A percentile compares a stretch with the other conserved stretches of the same genome.
These are phyloP conservation scores for Noturus placidus DNA, from an alignment of 2,113 vertebrate species.

Conservation along the genomic window DNA sequence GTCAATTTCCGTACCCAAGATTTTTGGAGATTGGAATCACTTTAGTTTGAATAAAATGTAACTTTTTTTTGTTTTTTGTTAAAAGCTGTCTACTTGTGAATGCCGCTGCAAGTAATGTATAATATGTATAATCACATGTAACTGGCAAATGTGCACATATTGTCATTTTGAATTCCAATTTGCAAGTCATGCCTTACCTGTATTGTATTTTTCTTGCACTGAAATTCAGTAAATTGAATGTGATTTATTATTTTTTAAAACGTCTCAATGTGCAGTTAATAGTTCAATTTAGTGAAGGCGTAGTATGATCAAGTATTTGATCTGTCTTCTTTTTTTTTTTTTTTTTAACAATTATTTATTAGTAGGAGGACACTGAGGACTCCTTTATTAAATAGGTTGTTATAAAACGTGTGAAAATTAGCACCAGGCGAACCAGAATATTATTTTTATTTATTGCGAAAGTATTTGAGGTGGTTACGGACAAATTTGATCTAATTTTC, in stretches of 20 bases:
- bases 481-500: neutral
- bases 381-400: neutral
- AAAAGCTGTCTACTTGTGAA: constrained; percentile 44
- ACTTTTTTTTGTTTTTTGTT: neutral
- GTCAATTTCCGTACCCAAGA: constrained; percentile 22
- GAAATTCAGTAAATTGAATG: constrained; percentile 65
- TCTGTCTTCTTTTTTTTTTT: neutral
- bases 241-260: constrained; percentile 65
- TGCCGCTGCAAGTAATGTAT: constrained; percentile 53
- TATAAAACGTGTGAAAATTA: neutral
- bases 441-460: neutral
- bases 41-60: constrained; percentile 17
- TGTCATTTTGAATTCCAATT: constrained; percentile 57
- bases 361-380: too few relatives aligned
- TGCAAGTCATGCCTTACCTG: constrained; percentile 72
- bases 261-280: constrained; percentile 69
- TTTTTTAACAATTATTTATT: neutral
- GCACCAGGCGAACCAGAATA: neutral
- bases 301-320: neutral
- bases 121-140: constrained; percentile 53
- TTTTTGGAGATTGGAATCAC: constrained; percentile 30
- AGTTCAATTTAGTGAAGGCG: constrained; percentile 62
- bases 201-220: constrained; percentile 70
- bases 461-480: neutral
- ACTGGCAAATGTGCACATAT: constrained; percentile 56